A percentile compares a stretch with the other conserved stretches of the same genome.
Conservation (phyloP, 1,140 invertebrate species). For the Platorchestia sp. region DNA sequence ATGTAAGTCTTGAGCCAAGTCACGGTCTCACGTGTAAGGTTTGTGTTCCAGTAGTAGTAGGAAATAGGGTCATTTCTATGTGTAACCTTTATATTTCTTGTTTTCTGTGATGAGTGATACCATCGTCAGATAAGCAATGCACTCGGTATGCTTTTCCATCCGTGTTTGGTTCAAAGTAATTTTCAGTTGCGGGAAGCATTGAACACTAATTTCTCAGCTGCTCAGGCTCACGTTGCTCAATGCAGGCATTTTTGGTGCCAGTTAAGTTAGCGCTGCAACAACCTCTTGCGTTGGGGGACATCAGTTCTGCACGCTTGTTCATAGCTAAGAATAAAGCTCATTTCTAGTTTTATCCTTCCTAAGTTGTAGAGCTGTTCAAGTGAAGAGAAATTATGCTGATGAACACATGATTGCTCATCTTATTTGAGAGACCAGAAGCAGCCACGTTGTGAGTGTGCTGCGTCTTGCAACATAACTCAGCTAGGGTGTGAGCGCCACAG, state of each 20-base stretch:
- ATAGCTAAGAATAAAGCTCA: too few species aligned
- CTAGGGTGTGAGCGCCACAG: too few species aligned
- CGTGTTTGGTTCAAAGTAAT: not conserved
- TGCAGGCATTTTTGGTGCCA: too few species aligned
- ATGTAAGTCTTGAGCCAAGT: not conserved
- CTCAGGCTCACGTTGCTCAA: not conserved
- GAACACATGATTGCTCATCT: not conserved
- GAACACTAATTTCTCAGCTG: not conserved
- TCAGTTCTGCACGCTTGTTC: too few species aligned
- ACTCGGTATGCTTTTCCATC: not conserved
- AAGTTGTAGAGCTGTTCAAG: not conserved
- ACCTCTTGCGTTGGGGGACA: too few species aligned
- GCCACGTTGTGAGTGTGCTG: not conserved
- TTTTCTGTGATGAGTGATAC: not conserved
- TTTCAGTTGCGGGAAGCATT: not conserved
- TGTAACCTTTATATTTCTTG: not conserved
- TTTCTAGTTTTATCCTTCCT: not conserved
- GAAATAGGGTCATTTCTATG: not conserved
- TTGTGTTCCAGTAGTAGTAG: not conserved
- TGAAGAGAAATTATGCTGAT: not conserved
- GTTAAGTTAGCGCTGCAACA: too few species aligned
- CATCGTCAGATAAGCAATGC: not conserved
- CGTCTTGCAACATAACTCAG: too few species aligned
- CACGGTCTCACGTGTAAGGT: not conserved
- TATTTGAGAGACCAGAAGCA: not conserved